Percentiles rank a stretch among this genome's conserved stretches.
Evolutionary conservation across 2,113 vertebrate genomes (phyloP).

Genomic region (Otus sunia): DNA sequence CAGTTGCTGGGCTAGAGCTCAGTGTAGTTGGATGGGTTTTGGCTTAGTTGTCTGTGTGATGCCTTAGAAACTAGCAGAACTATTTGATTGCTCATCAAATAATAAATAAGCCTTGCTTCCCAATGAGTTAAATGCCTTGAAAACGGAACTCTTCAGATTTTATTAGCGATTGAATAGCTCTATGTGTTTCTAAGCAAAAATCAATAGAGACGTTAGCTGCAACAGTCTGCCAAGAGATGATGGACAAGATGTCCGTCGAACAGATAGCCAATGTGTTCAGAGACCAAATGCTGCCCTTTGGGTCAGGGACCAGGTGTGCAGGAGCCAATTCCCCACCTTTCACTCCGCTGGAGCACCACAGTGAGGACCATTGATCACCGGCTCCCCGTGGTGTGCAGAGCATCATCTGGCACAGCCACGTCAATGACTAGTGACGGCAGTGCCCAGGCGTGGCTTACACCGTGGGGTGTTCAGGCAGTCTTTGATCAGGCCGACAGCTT

Average conservation of each 20-base stretch:
- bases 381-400: rapidly evolving
- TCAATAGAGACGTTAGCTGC: slow-evolving; percentile 20
- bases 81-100: neutral
- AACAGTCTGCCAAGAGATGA: neutral
- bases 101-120: neutral
- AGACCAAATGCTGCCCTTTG: rapidly evolving
- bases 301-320: rapidly evolving
- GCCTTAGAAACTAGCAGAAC: neutral
- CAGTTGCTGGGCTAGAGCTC: neutral
- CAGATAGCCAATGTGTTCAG: rapidly evolving
- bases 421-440: rapidly evolving
- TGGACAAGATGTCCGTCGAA: rapidly evolving
- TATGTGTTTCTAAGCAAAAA: slow-evolving; percentile 21
- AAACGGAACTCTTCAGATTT: neutral
- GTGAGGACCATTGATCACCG: rapidly evolving
- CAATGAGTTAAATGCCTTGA: neutral
- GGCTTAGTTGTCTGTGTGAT: rapidly evolving
- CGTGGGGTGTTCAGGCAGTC: neutral
- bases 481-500: neutral
- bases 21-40: neutral
- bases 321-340: neutral
- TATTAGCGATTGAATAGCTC: neutral
- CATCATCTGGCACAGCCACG: rapidly evolving
- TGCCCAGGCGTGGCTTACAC: neutral
- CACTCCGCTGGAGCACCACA: rapidly evolving